Evolutionary conservation across 2,797 vertebrate genomes (phyloP), one percentile per base, ranked within the genome.

Genomic region (Xyrichtys novacula): DNA sequence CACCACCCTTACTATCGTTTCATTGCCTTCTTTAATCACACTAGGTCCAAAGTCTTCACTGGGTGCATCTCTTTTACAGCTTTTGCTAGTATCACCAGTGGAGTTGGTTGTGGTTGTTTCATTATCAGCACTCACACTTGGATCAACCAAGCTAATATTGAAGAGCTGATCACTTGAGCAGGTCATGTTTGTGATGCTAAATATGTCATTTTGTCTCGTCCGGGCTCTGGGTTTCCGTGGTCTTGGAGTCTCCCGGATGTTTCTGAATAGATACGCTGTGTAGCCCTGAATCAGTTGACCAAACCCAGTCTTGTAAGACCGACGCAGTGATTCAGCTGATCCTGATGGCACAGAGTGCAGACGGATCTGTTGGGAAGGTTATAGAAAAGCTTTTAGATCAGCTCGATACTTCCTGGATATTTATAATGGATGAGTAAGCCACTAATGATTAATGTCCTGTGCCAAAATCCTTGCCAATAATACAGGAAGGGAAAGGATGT

Each of bases 261-360:
- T 88, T 66, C 42, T 65, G 29, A 60, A 76, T 7, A 92, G 87
- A 40, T 92, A 91, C 23, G 63, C 5, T 4, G 52, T 57, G 74
- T 88, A 91, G 20, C 63, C 76, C 59, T 78, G 78, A 38, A 89
- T n/a, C 54, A 92, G 71, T 3, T 26, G 70, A 28, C 16, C 14
- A 1, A 90, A 74, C 0, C 73, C 75, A 0, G 75, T 72, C n/a
- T 85, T 88, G 23, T 90, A 90, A 17, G 89, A 85, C 2, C 81
- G 53, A 34, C 88, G 83, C 50, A 92, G 65, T 0, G 90, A 89
- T 48, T 79, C 72, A 1, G 57, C 87, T 0, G 91, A 88, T 55
- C 91, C 91, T 1, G 29, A 1, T 1, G 91, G 90, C 19, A 92
- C 88, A 17, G 91, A 92, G 19, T 71, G 22, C 16, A 91, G 77